Evolutionary conservation across 1,140 invertebrate species (phyloP), one percentile per base, ranked within the genome.

Genomic region (Anoplolepis gracilipes): DNA sequence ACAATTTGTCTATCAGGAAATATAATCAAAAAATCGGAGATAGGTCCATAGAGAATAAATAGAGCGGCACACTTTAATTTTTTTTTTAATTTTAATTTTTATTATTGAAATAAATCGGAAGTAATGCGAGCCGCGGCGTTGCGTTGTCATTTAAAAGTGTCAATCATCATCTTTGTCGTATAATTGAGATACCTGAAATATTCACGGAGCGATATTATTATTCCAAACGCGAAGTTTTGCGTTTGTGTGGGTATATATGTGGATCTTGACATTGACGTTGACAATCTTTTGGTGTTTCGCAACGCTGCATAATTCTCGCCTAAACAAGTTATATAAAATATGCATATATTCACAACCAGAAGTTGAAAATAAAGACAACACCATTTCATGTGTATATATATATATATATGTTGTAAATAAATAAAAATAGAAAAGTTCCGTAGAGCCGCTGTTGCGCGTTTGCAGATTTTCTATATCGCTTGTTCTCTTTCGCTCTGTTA

Each of bases 331-430:
- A 59, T 89, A 89, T 87, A 89, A 86, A 89, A 89, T 88, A 86
- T 81, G 78, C 19, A 84, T 72, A 46, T 88, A 61, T 67, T 89
- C 88, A 89, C 88, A 89, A 89, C 87, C 88, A 89, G 87, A 89
- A 84, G 79, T 87, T 86, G 73, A 84, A 89, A 86, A 79, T 88
- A 73, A 86, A 75, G 76, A 84, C 61, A 30, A n/a, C 75, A 88
- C 79, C 84, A 19, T 53, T 84, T 78, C 28, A 13, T n/a, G n/a
- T n/a, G n/a, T n/a, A n/a, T n/a, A 61, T 86, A 84, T 72, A n/a
- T 77, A 2, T 57, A 28, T 78, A 30, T 70, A 76, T 65, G 65
- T 62, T 70, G 69, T 79, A 87, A 89, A 89, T 89, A 89, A 90
- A 87, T 90, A 85, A 90, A 87, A 82, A 76, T 89, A 87, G 39